These are phyloP conservation scores for Theristicus caerulescens DNA, from an alignment of 2,113 vertebrate species.

Conservation along the genomic window DNA sequence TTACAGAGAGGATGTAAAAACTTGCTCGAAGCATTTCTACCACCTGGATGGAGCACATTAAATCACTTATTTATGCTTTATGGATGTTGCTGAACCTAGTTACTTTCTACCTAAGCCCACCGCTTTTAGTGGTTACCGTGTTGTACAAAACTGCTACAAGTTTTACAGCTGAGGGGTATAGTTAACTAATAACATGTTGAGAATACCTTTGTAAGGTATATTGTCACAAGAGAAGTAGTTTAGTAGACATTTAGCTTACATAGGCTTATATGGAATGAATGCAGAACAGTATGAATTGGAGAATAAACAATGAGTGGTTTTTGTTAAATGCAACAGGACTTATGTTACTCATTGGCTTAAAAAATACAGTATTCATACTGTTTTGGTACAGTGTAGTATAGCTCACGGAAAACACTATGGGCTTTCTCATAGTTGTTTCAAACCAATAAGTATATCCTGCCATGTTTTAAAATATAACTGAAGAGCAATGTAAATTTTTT, in stretches of 20 bases:
- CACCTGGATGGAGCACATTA: neutral
- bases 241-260: neutral
- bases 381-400: neutral
- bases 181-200: neutral
- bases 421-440: neutral
- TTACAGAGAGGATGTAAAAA: neutral
- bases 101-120: neutral
- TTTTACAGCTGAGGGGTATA: neutral
- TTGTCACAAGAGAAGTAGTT: neutral
- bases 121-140: neutral
- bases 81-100: neutral
- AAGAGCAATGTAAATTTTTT: neutral
- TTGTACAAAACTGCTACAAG: neutral
- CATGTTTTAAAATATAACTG: neutral
- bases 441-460: neutral
- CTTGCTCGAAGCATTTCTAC: rapidly evolving
- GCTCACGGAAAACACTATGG: neutral
- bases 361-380: neutral
- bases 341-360: neutral
- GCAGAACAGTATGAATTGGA: neutral
- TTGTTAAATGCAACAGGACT: neutral
- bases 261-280: neutral
- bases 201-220: neutral
- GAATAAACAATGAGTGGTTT: neutral
- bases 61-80: neutral